Evolutionary conservation across 2,113 vertebrate genomes (phyloP).

Genomic region (Crotophaga sulcirostris): DNA sequence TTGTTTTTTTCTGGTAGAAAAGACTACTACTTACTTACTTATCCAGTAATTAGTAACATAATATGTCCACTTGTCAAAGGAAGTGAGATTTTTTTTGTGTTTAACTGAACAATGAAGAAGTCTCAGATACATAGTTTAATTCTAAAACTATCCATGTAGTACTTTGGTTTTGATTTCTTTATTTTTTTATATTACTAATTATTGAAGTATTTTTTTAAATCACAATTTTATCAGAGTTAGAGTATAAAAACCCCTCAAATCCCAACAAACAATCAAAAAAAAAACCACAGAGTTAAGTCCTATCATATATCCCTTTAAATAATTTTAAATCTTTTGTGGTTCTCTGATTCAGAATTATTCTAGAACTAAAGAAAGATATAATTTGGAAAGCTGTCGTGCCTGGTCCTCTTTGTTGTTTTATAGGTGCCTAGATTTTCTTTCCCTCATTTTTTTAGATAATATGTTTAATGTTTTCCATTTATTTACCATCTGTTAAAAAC

Average conservation of each 20-base stretch:
- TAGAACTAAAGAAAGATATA: not conserved
- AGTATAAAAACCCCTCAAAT: accelerated
- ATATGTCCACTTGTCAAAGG: not conserved
- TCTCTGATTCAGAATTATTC: not conserved
- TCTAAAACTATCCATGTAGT: not conserved
- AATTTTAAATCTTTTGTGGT: not conserved
- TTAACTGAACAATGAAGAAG: not conserved
- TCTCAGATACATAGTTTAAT: not conserved
- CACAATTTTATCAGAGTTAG: not conserved
- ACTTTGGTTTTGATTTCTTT: not conserved
- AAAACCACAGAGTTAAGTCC: accelerated
- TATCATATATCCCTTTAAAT: not conserved
- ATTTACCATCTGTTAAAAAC: not conserved
- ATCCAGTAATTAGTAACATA: not conserved
- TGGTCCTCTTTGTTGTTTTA: not conserved
- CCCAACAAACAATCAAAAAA: not conserved
- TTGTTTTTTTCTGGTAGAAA: not conserved
- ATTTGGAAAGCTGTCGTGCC: not conserved
- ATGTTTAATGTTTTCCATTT: not conserved
- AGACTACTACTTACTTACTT: no score
- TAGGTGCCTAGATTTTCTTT: not conserved
- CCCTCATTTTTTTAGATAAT: not conserved
- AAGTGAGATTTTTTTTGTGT: not conserved
- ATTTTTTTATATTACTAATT: not conserved
- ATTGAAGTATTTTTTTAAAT: not conserved